These are phyloP conservation scores for Asteroscopus sphinx DNA, from an alignment of 2,888 invertebrate genomes.

Conservation along the genomic window DNA sequence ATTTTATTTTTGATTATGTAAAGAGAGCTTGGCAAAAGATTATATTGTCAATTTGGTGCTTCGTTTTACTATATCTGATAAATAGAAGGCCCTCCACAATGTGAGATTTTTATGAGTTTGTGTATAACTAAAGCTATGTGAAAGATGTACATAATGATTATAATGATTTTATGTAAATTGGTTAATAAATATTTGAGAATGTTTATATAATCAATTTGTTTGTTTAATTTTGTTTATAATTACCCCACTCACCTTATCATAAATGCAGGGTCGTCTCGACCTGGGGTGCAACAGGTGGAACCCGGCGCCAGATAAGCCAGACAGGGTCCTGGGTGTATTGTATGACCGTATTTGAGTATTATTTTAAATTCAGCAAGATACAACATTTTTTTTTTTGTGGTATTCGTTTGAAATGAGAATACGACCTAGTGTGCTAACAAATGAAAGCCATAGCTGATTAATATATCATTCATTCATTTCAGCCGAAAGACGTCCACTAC, in stretches of 20 bases:
- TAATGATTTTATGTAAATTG: constrained; percentile 89
- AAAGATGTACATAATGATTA: constrained; percentile 88
- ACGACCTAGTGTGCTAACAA: too few relatives aligned
- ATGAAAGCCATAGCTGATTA: too few relatives aligned
- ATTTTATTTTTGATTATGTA: constrained; percentile 73
- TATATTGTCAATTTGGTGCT: constrained; percentile 88
- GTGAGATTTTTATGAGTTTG: constrained; percentile 86
- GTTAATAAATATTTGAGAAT: constrained; percentile 90
- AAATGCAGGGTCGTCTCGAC: too few relatives aligned
- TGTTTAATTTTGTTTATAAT: constrained; percentile 62
- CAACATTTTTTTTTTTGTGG: too few relatives aligned
- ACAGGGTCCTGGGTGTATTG: too few relatives aligned
- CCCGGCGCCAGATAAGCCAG: too few relatives aligned
- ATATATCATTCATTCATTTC: too few relatives aligned
- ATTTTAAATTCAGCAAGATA: too few relatives aligned
- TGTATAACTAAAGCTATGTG: constrained; percentile 87
- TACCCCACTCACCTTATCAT: not conserved
- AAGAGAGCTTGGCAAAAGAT: constrained; percentile 85
- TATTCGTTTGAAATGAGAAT: too few relatives aligned
- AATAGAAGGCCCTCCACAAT: constrained; percentile 88
- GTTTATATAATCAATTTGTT: constrained; percentile 86
- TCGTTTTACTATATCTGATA: constrained; percentile 85
- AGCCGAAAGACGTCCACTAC: too few relatives aligned
- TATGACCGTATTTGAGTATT: too few relatives aligned
- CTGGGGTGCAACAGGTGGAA: too few relatives aligned